phyloP scores from a whole-genome alignment of 2,797 vertebrate genomes.

The Eospalax fontanierii region DNA sequence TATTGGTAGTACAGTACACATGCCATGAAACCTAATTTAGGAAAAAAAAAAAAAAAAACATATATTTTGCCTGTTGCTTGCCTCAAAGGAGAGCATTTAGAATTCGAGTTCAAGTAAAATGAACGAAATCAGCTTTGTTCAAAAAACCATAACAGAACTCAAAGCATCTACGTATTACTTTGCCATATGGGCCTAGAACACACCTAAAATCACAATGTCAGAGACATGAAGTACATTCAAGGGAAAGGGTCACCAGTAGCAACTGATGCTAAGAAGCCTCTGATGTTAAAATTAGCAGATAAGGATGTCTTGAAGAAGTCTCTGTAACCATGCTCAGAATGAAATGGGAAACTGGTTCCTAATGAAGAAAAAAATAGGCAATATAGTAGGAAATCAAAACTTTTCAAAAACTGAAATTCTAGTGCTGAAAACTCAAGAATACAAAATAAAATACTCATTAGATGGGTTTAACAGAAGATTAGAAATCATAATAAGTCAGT shows the following conservation, averaged over 20 bases:
- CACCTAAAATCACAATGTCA: not conserved
- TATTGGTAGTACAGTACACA: not conserved
- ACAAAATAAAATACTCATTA: conserved; percentile 1
- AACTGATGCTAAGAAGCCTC: not conserved
- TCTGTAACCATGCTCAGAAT: not conserved
- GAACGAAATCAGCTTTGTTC: not conserved
- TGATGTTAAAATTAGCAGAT: conserved; percentile 19
- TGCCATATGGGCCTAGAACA: not conserved
- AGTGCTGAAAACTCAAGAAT: not conserved
- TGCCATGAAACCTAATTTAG: not conserved
- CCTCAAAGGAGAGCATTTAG: too few species aligned
- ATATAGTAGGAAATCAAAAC: not conserved
- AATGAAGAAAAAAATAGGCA: not conserved
- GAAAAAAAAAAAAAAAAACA: too few species aligned
- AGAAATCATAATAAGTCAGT: not conserved
- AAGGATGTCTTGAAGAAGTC: conserved; percentile 16
- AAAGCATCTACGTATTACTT: not conserved
- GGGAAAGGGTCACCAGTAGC: not conserved
- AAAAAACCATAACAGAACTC: conserved; percentile 52
- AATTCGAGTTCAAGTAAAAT: too few species aligned
- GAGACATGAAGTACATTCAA: not conserved
- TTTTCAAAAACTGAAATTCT: not conserved
- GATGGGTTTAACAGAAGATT: not conserved
- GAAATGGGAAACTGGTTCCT: not conserved
- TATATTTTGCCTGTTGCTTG: too few species aligned